These are phyloP conservation scores for Palythoa heliodiscus DNA, from an alignment of 92 coral and sea anemone genomes.

Conservation along the genomic window DNA sequence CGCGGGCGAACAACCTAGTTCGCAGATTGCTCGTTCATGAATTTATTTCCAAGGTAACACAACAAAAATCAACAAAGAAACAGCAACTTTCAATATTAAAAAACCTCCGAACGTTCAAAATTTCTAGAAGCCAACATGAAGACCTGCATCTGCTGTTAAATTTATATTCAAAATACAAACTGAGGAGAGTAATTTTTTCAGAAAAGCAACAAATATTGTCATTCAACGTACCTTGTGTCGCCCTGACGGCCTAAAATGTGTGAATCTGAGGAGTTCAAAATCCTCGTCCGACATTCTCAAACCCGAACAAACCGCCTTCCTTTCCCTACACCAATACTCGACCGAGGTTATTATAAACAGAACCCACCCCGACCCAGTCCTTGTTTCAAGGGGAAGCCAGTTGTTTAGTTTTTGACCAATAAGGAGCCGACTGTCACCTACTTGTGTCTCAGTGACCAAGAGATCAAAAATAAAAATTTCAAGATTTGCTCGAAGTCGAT, in stretches of 20 bases:
- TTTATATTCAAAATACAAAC: neutral
- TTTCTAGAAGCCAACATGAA: slow-evolving; percentile 25
- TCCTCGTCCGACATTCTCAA: slow-evolving; percentile 59
- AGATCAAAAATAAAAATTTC: neutral
- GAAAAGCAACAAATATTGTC: neutral
- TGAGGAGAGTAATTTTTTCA: neutral
- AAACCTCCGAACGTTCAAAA: neutral
- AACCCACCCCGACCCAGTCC: slow-evolving; percentile 28
- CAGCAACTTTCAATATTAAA: neutral
- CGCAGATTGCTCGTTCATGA: neutral
- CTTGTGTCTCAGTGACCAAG: slow-evolving; percentile 9
- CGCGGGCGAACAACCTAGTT: neutral
- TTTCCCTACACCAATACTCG: neutral
- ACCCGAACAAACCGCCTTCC: slow-evolving; percentile 9
- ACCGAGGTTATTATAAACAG: neutral
- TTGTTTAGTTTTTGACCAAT: slow-evolving; percentile 9
- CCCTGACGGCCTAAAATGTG: slow-evolving; percentile 29
- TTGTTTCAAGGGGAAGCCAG: neutral
- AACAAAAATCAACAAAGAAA: neutral
- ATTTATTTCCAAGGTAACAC: slow-evolving; percentile 22
- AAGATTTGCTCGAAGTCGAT: neutral
- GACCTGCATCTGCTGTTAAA: neutral
- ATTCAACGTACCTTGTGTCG: neutral
- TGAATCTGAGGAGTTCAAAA: slow-evolving; percentile 69
- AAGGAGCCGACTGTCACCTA: slow-evolving; percentile 6